Percentiles rank a stretch among this genome's conserved stretches.
These are phyloP conservation scores for Baccha elongata DNA, from an alignment of 2,888 invertebrate genomes.

Conservation along the genomic window DNA sequence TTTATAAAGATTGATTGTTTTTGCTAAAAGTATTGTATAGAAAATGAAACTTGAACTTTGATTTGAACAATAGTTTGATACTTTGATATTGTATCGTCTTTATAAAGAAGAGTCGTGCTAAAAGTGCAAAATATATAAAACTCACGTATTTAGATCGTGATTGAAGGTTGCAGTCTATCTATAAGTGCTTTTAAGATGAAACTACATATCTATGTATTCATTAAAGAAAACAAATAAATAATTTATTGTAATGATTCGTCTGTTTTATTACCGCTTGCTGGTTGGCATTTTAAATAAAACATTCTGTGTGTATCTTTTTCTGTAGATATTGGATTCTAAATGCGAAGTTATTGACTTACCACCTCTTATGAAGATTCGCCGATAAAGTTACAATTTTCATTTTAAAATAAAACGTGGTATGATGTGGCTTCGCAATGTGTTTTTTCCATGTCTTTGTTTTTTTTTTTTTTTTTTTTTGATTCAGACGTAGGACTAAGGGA, in stretches of 20 bases:
- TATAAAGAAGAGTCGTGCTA: slow-evolving; percentile 50
- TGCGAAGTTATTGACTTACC: slow-evolving; percentile 7
- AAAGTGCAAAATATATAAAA: slow-evolving; percentile 21
- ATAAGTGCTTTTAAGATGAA: not conserved
- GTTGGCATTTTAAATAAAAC: slow-evolving; percentile 52
- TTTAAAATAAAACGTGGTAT: not conserved
- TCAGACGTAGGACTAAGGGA: too few relatives aligned
- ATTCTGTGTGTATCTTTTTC: not conserved
- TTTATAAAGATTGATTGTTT: slow-evolving; percentile 4
- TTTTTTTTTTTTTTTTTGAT: not conserved
- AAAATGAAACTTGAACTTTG: slow-evolving; percentile 44
- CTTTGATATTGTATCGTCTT: slow-evolving; percentile 5
- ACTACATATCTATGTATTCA: not conserved
- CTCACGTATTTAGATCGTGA: slow-evolving; percentile 64
- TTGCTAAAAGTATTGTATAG: slow-evolving; percentile 38
- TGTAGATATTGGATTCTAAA: not conserved
- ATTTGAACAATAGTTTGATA: slow-evolving; percentile 31
- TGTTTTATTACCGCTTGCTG: slow-evolving; percentile 57
- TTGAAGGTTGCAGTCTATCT: slow-evolving; percentile 24
- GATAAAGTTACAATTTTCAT: not conserved
- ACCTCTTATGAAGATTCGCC: slow-evolving; percentile 1
- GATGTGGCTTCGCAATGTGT: not conserved
- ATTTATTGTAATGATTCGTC: slow-evolving; percentile 45
- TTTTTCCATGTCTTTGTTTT: not conserved
- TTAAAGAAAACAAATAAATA: slow-evolving; percentile 13